Base-by-base conservation (phyloP, 2,888 invertebrate genomes). In the Epistrophe eligans region DNA sequence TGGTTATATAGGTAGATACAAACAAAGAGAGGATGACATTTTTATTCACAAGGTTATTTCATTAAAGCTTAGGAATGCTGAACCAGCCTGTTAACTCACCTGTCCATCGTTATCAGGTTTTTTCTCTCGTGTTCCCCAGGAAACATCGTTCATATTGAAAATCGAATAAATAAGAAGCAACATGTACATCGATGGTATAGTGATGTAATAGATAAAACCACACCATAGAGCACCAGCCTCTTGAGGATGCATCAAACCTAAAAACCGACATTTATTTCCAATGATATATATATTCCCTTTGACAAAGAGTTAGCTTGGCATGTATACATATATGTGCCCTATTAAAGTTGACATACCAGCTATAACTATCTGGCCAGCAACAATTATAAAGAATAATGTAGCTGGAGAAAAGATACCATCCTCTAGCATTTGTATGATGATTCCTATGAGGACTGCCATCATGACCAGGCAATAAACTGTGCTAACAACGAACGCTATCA, bases 171-270 rank as follows among this genome's bases (percentile, higher is more conserved):
- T 96, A 89, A 98, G 96, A 73, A 99, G 94, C 91, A 99, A 93
- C 95, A 99, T 95, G 92, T 98, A 99, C 96, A 98, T 98, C 89
- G 98, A 97, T 0, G 99, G 99, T 72, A 99, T 97, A 8, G 98
- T 97, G 62, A 99, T 95, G 91, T 97, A 97, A 92, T 99, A 99
- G 52, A 99, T 95, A 81, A 95, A 91, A 17, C 97, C 95, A 89
- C 95, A 96, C 48, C 96, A 91, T n/a, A 98, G 92, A 88, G 97
- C 97, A 58, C 93, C 92, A 72, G 96, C 94, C 93, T 98, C 98
- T 91, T 95, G 95, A 0, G 98, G 98, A 92, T 98, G 98, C 57
- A 98, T 91, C 0, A 96, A 90, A 0, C 95, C 96, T 66, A 64
- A 24, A 43, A 48, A 66, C 48, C 35, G 17, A 67, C n/a, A 60